Conservation (phyloP, 2,888 invertebrate species). For the Ecliptopera silaceata region DNA sequence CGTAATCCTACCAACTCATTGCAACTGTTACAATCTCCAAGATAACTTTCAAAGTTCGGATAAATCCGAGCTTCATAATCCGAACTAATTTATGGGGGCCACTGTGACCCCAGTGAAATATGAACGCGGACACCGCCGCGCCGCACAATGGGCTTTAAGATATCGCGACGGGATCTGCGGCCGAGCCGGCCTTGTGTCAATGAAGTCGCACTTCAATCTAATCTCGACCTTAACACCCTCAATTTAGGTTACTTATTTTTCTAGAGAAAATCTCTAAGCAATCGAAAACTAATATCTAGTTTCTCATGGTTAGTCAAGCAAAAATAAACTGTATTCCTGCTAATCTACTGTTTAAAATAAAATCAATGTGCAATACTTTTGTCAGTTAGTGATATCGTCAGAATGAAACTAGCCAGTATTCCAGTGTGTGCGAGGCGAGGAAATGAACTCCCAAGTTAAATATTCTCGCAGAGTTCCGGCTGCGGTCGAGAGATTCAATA, state of each 20-base stretch:
- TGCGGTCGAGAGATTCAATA: conserved; percentile 16
- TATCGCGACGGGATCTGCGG: conserved; percentile 45
- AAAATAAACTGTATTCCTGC: not conserved
- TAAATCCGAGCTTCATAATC: conserved; percentile 44
- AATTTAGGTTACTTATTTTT: not conserved
- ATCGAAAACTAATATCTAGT: not conserved
- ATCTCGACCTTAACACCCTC: not conserved
- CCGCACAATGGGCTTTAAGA: conserved; percentile 46
- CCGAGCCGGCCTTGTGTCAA: conserved; percentile 1
- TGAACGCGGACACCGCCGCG: conserved; percentile 43
- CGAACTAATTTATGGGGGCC: conserved; percentile 41
- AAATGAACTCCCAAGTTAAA: conserved; percentile 36
- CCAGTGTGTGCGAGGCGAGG: conserved; percentile 16
- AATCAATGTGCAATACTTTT: not conserved
- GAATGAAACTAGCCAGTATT: not conserved
- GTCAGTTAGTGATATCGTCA: conserved; percentile 1
- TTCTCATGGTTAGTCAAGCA: not conserved
- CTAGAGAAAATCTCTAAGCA: not conserved
- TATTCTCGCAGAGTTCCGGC: conserved; percentile 32
- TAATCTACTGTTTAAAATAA: not conserved
- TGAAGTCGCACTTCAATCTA: not conserved
- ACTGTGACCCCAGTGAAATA: conserved; percentile 55
- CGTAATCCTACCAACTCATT: conserved; percentile 41
- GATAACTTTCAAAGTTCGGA: conserved; percentile 41
- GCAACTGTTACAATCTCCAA: conserved; percentile 41